phyloP scores from a whole-genome alignment of 2,888 invertebrate genomes.

The Acrocera orbiculus region DNA sequence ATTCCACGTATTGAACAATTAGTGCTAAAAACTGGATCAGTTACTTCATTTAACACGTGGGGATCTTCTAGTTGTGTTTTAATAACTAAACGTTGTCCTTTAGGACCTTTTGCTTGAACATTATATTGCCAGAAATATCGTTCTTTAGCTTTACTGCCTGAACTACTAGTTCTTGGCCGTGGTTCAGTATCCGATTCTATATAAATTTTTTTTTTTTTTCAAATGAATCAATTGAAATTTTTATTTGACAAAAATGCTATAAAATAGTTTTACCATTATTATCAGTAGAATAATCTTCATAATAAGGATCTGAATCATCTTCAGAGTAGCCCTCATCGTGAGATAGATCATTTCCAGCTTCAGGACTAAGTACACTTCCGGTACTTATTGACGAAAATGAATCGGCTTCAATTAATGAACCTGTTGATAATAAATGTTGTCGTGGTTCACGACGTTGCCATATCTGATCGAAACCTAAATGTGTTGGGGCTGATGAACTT shows the following conservation, averaged over 20 bases:
- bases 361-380: conserved; percentile 68
- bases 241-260: too few species aligned
- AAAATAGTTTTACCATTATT: conserved; percentile 37
- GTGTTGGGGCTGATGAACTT: conserved; percentile 76
- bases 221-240: too few species aligned
- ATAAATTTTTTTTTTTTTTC: too few species aligned
- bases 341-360: conserved; percentile 57
- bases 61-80: conserved; percentile 80
- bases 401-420: conserved; percentile 68
- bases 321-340: conserved; percentile 75
- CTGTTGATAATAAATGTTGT: conserved; percentile 68
- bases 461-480: conserved; percentile 63
- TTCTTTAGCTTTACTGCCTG: conserved; percentile 46
- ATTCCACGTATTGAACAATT: conserved; percentile 78
- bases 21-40: conserved; percentile 93
- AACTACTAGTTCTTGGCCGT: conserved; percentile 14
- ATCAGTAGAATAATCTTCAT: conserved; percentile 72
- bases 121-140: conserved; percentile 97
- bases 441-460: conserved; percentile 79
- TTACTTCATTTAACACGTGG: conserved; percentile 73
- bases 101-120: conserved; percentile 93
- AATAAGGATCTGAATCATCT: conserved; percentile 65
- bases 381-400: conserved; percentile 69
- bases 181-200: conserved; percentile 49
- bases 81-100: conserved; percentile 75